Conservation (phyloP, 2,888 invertebrate genomes). For the Norana najaformis region DNA sequence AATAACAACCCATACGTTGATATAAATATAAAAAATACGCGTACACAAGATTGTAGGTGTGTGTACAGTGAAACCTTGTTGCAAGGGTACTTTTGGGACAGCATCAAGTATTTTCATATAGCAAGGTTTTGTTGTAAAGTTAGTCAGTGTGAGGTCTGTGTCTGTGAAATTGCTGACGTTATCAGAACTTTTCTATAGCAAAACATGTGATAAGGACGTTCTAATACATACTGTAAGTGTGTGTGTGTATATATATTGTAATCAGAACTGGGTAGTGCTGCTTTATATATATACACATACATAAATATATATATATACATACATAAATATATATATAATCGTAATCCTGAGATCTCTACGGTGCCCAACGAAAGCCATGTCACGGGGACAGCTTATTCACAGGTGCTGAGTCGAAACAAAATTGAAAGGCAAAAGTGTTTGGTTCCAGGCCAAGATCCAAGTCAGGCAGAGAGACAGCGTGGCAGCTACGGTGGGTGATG, state of each 20-base stretch:
- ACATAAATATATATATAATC: not conserved
- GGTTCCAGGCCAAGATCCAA: no score
- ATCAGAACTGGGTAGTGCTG: no score
- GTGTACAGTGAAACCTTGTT: not conserved
- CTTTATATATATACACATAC: not conserved
- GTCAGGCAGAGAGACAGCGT: no score
- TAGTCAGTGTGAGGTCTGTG: no score
- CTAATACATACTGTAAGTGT: not conserved
- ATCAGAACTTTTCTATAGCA: not conserved
- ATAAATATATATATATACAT: not conserved
- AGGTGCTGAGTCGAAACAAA: no score
- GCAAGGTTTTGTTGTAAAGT: not conserved
- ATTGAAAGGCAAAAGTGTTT: no score
- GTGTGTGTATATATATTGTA: no score
- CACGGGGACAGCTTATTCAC: no score
- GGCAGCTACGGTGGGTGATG: no score
- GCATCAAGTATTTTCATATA: not conserved
- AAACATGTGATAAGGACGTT: not conserved
- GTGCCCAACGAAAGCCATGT: no score
- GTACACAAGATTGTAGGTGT: not conserved
- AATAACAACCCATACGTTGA: not conserved
- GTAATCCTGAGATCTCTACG: no score
- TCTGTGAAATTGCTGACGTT: not conserved
- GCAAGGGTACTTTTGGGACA: no score
- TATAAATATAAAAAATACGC: not conserved